phyloP scores from a whole-genome alignment of 2,113 vertebrate species.

The Tamias sibiricus region DNA sequence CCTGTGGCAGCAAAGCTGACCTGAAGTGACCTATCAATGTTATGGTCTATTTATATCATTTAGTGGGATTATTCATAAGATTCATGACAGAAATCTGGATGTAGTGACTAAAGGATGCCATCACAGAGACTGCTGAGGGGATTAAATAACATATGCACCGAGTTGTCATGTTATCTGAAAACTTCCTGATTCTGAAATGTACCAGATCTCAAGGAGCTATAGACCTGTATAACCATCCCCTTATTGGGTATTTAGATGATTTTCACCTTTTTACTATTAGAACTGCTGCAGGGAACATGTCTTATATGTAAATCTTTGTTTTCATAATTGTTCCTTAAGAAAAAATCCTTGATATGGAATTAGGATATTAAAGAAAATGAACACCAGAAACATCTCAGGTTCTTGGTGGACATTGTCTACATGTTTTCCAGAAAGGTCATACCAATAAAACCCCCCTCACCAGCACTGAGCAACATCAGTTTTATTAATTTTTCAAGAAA shows the following conservation, averaged over 20 bases:
- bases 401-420: not conserved
- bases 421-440: not conserved
- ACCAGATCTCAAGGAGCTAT: not conserved
- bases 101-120: not conserved
- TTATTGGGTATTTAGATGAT: not conserved
- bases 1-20: not conserved
- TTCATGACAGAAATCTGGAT: not conserved
- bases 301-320: not conserved
- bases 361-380: constrained; percentile 19
- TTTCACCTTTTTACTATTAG: not conserved
- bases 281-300: not conserved
- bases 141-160: not conserved
- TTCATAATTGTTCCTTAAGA: not conserved
- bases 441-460: not conserved
- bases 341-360: not conserved
- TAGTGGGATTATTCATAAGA: not conserved
- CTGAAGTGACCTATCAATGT: not conserved
- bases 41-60: not conserved
- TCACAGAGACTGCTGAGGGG: not conserved
- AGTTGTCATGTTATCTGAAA: not conserved
- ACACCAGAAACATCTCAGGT: not conserved
- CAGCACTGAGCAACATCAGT: not conserved
- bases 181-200: not conserved
- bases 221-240: not conserved
- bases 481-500: not conserved